phyloP scores from a whole-genome alignment of 2,113 vertebrate genomes.

The Struthidea cinerea region DNA sequence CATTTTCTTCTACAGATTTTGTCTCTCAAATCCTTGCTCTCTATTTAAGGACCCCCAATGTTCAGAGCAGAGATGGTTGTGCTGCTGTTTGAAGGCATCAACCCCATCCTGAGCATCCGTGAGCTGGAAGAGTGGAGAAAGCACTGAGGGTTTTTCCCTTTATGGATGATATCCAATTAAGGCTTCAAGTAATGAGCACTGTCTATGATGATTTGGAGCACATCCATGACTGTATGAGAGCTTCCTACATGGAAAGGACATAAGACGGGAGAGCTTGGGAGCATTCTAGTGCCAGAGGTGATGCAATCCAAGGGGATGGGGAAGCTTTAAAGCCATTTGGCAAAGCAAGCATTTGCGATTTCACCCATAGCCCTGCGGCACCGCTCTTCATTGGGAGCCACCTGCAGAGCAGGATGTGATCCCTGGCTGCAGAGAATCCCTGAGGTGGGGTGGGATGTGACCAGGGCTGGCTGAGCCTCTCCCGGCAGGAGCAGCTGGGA shows the following conservation, averaged over 20 bases:
- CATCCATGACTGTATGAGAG: background rate
- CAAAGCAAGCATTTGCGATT: accelerated
- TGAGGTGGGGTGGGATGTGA: background rate
- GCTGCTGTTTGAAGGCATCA: background rate
- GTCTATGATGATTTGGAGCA: background rate
- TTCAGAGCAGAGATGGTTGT: background rate
- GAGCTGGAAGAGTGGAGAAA: background rate
- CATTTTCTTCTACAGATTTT: background rate
- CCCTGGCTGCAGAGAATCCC: background rate
- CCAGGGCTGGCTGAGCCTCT: background rate
- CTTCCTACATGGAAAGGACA: background rate
- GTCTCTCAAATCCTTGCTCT: background rate
- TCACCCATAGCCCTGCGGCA: background rate
- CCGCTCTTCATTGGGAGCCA: accelerated
- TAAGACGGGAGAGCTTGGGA: background rate
- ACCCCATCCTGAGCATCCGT: accelerated
- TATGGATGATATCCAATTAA: background rate
- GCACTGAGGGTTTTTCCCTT: background rate
- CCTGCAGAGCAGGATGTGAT: background rate
- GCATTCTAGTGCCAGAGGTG: background rate
- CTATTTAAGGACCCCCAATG: background rate
- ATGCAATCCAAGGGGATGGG: background rate
- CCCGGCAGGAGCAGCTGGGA: background rate
- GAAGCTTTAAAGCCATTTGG: background rate
- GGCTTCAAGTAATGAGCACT: background rate